Percentiles rank a stretch among this genome's conserved stretches.
Conservation (phyloP, 2,888 invertebrate species). For the Sclerodermus sp. region DNA sequence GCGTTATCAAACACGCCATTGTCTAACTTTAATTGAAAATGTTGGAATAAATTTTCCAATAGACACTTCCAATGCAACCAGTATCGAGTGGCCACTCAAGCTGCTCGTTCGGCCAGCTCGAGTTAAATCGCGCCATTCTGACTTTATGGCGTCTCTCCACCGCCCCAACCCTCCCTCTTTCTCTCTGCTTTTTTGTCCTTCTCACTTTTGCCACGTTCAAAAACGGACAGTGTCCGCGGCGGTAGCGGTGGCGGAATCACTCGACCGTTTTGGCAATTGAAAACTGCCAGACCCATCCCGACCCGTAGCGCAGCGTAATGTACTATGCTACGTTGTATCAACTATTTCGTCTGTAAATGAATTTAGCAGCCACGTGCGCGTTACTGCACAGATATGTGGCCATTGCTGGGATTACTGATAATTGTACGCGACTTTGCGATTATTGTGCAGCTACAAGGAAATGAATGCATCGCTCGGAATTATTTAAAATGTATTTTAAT, state of each 20-base stretch:
- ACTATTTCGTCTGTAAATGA: slow-evolving; percentile 12
- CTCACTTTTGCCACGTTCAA: slow-evolving; percentile 15
- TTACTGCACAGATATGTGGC: too few relatives aligned
- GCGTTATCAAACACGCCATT: slow-evolving; percentile 50
- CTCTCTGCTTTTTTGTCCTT: too few relatives aligned
- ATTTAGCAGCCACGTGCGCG: not conserved
- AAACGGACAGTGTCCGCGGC: slow-evolving; percentile 16
- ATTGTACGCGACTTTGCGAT: too few relatives aligned
- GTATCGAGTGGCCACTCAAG: not conserved
- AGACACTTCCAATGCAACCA: slow-evolving; percentile 28
- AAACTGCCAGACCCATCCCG: slow-evolving; percentile 13
- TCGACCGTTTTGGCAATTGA: slow-evolving; percentile 32
- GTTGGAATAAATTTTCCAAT: slow-evolving; percentile 57
- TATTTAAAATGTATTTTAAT: too few relatives aligned
- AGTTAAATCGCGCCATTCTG: slow-evolving; percentile 31
- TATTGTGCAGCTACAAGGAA: too few relatives aligned
- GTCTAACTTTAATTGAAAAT: slow-evolving; percentile 58
- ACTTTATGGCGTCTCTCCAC: slow-evolving; percentile 25
- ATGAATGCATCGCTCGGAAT: too few relatives aligned
- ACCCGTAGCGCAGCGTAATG: too few relatives aligned
- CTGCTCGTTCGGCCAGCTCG: slow-evolving; percentile 1
- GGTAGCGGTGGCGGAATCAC: slow-evolving; percentile 24
- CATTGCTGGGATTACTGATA: too few relatives aligned
- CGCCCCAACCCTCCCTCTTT: too few relatives aligned
- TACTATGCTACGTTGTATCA: slow-evolving; percentile 2